Conservation (phyloP, 2,113 vertebrate species). For the Zingel zingel region DNA sequence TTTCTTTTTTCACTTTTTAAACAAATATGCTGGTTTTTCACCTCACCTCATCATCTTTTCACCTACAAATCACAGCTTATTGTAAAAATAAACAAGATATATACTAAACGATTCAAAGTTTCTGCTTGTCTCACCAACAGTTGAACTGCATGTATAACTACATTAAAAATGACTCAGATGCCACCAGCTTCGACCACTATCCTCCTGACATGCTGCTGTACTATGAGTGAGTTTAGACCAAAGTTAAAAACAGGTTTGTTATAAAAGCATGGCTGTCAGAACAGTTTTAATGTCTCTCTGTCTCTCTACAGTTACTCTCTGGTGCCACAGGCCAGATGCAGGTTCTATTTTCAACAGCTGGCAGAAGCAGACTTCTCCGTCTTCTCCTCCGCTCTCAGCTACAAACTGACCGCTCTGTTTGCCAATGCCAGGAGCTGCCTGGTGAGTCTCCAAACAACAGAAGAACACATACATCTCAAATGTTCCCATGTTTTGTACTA, state of each 20-base stretch:
- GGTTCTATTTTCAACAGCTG: constrained; percentile 77
- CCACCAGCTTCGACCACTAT: constrained; percentile 63
- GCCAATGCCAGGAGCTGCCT: constrained; percentile 74
- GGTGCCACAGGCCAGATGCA: constrained; percentile 72
- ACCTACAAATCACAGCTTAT: neutral
- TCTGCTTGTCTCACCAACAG: constrained; percentile 55
- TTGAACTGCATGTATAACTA: constrained; percentile 84
- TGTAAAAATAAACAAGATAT: neutral
- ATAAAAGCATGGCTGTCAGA: neutral
- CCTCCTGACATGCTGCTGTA: constrained; percentile 82
- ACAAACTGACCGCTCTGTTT: constrained; percentile 64
- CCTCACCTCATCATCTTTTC: neutral
- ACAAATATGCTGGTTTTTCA: neutral
- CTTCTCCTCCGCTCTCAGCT: constrained; percentile 74
- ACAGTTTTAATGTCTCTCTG: neutral
- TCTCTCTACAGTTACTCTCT: constrained; percentile 69
- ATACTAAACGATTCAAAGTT: too few relatives aligned
- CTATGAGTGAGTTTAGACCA: constrained; percentile 75
- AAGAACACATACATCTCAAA: neutral
- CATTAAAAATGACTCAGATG: constrained; percentile 44
- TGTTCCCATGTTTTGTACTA: neutral
- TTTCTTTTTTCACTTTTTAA: too few relatives aligned
- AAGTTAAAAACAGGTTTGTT: neutral
- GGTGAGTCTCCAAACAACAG: constrained; percentile 56
- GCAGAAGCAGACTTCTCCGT: constrained; percentile 75